Evolutionary conservation across 1,140 invertebrate species (phyloP).

Genomic region (Geopemphigus sp.): DNA sequence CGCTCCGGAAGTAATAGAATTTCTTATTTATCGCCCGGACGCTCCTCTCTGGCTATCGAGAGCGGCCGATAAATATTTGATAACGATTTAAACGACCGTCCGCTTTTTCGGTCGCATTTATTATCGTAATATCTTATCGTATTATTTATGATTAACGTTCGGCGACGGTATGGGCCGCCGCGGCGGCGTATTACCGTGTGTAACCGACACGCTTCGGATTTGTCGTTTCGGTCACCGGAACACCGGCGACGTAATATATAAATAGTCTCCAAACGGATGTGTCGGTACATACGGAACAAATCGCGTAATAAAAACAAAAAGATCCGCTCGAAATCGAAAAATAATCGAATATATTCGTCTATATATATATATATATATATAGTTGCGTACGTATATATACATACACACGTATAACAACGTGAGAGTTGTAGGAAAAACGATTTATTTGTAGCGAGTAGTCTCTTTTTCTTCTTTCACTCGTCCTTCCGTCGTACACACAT

Average conservation of each 20-base stretch:
- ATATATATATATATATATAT: conserved; percentile 8
- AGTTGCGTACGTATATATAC: too few species aligned
- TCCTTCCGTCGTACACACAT: background rate
- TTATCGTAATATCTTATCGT: background rate
- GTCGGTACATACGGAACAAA: conserved; percentile 17
- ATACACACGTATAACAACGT: background rate
- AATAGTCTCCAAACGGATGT: conserved; percentile 28
- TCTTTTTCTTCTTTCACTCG: background rate
- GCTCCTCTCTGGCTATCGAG: background rate
- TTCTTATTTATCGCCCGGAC: conserved; percentile 15
- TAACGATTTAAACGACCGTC: background rate
- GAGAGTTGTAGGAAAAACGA: conserved; percentile 18
- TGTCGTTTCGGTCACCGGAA: background rate
- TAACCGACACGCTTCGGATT: background rate
- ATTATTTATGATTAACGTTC: too few species aligned
- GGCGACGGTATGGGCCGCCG: too few species aligned
- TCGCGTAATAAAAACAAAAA: conserved; percentile 38
- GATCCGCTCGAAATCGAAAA: conserved; percentile 43
- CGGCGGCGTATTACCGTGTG: too few species aligned
- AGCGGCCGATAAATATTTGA: background rate
- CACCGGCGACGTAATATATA: background rate
- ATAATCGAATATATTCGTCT: conserved; percentile 46
- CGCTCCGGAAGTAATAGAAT: conserved; percentile 2
- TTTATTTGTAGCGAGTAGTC: conserved; percentile 25
- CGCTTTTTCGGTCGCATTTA: background rate